These are phyloP conservation scores for Parazoanthus darwini DNA, from an alignment of 92 coral and sea anemone genomes.

Conservation along the genomic window DNA sequence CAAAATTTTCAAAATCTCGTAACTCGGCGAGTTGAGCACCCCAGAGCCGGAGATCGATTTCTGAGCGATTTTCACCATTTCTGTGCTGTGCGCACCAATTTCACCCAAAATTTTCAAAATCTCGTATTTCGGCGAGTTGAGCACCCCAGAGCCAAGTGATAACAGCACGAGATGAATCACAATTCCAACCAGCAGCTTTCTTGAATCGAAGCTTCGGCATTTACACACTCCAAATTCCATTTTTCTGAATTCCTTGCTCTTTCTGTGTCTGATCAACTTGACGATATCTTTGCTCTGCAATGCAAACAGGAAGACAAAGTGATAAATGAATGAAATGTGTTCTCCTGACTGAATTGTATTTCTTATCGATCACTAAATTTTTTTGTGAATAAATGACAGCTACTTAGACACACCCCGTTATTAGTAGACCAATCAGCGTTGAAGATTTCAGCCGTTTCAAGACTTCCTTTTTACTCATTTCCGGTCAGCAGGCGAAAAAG, in stretches of 20 bases:
- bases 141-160: no score
- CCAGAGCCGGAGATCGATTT: no score
- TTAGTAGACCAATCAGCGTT: slow-evolving; percentile 22
- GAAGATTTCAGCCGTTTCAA: background rate
- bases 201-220: slow-evolving; percentile 14
- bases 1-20: no score
- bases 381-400: slow-evolving; percentile 29
- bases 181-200: background rate
- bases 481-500: background rate
- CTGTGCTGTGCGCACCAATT: no score
- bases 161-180: background rate
- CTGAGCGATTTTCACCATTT: no score
- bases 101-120: no score
- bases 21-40: no score
- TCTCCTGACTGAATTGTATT: background rate
- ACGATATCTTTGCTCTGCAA: background rate
- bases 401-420: slow-evolving; percentile 35
- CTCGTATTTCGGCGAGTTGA: no score
- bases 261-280: background rate
- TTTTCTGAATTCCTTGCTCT: background rate
- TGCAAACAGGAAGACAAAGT: slow-evolving; percentile 24
- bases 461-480: slow-evolving; percentile 19
- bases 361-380: slow-evolving; percentile 2
- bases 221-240: slow-evolving; percentile 19
- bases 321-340: slow-evolving; percentile 11